Percentiles rank a stretch among this genome's conserved stretches.
Conservation (phyloP, 2,888 invertebrate genomes). For the Calameuta filiformis region DNA sequence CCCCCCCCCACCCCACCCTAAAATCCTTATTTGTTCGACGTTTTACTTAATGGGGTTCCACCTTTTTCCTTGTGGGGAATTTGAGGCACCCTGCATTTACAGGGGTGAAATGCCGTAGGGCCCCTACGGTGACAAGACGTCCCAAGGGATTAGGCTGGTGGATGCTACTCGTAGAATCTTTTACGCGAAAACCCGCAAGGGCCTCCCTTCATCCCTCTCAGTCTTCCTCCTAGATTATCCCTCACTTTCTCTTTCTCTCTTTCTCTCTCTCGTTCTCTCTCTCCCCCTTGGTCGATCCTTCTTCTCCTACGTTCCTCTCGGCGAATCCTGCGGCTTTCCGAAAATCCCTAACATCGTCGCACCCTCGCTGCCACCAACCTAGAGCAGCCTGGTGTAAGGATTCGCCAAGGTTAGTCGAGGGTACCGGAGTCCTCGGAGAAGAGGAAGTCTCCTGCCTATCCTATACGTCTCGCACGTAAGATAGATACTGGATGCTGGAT, state of each 20-base stretch:
- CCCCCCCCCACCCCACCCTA: neutral
- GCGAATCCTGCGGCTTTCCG: neutral
- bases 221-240: neutral
- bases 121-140: constrained; percentile 23
- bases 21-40: constrained; percentile 44
- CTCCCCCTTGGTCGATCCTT: neutral
- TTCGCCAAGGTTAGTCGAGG: neutral
- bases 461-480: neutral
- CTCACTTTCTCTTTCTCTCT: too few species aligned
- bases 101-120: constrained; percentile 25
- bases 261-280: too few species aligned
- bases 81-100: constrained; percentile 29
- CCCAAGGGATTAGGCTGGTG: constrained; percentile 25
- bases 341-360: neutral
- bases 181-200: neutral
- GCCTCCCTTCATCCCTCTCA: neutral
- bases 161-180: neutral
- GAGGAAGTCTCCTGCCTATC: neutral
- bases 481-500: neutral
- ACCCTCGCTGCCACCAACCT: neutral
- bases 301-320: neutral
- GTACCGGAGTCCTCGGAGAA: neutral
- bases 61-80: constrained; percentile 38
- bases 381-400: neutral
- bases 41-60: constrained; percentile 45